Evolutionary conservation across 2,888 invertebrate species (phyloP), one percentile per base, ranked within the genome.

Genomic region (Netelia inedita): DNA sequence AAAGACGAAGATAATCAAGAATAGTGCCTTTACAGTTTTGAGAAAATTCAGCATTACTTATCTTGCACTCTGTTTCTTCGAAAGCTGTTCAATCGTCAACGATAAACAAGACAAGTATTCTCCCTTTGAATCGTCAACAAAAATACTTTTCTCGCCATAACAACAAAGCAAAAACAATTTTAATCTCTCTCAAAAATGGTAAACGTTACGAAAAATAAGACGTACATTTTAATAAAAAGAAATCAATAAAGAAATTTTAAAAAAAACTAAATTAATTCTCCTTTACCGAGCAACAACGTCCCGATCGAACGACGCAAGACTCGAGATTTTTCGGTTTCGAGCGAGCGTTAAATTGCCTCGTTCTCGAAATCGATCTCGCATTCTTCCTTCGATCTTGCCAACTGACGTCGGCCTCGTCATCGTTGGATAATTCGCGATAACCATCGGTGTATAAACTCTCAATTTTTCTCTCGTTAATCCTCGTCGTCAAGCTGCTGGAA

Each of bases 201-300:
- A 63, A 59, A 21, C 1, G 19, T 16, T 23, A 50, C 14, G 43
- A 66, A n/a, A 57, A 66, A 35, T 35, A 28, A 53, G 5, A 63
- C n/a, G 8, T 46, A 59, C 19, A 19, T 55, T 72, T 55, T 43
- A 65, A 23, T 41, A 41, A 41, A 21, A 50, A 11, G 14, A 41
- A 61, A 73, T 21, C 23, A 71, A 63, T 46, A 23, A 53, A 28
- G 0, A 35, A 63, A 57, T 19, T 61, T 8, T 63, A 68, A 69
- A 35, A 46, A 11, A 14, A 65, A 28, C 14, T 80, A 66, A 53
- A 63, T 69, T 50, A 76, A 57, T 66, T 61, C 55, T 86, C 83
- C 23, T 85, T 88, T 11, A 75, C 65, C 9, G 88, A 88, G 23
- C 86, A 88, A 35, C 87, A 88, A 16, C 74, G 79, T 5, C 82